Percentiles rank a stretch among this genome's conserved stretches.
phyloP scores from a whole-genome alignment of 2,888 invertebrate genomes.

The Zeuzera pyrina region DNA sequence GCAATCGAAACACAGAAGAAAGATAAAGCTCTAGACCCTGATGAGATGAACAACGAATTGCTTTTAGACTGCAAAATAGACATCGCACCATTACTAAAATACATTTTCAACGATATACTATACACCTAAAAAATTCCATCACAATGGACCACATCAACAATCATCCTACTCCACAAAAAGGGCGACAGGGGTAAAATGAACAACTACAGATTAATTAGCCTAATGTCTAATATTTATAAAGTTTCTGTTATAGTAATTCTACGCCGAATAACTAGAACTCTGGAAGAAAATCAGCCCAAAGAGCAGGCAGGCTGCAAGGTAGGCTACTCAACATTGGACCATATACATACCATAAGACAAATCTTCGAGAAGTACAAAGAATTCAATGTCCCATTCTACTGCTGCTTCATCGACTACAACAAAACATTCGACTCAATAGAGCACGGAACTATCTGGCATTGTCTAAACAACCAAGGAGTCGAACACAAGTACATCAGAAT shows the following conservation, averaged over 20 bases:
- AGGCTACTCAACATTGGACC: conserved; percentile 6
- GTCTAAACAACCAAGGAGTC: conserved; percentile 7
- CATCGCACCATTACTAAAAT: too few relatives aligned
- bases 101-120: conserved; percentile 8
- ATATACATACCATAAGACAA: too few relatives aligned
- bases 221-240: conserved; percentile 6
- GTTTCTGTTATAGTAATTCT: conserved; percentile 8
- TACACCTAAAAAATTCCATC: conserved; percentile 4
- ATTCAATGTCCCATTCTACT: conserved; percentile 7
- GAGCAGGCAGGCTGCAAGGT: conserved; percentile 8
- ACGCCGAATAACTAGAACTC: conserved; percentile 9
- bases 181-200: conserved; percentile 5
- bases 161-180: conserved; percentile 8
- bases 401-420: conserved; percentile 14
- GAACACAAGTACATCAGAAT: conserved; percentile 7
- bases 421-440: conserved; percentile 14
- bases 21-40: conserved; percentile 7
- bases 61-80: conserved; percentile 1
- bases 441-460: conserved; percentile 12
- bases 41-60: neutral
- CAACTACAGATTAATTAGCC: conserved; percentile 7
- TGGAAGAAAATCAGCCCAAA: too few relatives aligned
- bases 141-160: conserved; percentile 9
- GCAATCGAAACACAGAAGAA: conserved; percentile 8
- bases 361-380: conserved; percentile 3